These are phyloP conservation scores for Lemur catta DNA, from an alignment of 2,797 vertebrate genomes.

Conservation along the genomic window DNA sequence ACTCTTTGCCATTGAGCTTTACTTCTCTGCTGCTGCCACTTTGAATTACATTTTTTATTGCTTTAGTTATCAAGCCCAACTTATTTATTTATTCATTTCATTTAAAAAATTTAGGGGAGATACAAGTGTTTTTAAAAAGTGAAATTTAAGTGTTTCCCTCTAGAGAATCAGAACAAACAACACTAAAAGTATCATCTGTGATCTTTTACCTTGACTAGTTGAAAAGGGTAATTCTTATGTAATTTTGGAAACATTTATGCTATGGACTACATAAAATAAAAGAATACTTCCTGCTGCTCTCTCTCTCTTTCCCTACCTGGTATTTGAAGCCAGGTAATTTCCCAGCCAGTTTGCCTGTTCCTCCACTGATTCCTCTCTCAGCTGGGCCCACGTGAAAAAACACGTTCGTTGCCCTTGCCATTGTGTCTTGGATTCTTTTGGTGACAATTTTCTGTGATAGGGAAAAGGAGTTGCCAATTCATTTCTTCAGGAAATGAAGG, in stretches of 20 bases:
- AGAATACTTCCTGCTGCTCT: neutral
- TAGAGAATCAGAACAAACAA: neutral
- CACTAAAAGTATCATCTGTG: neutral
- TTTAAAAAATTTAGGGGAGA: neutral
- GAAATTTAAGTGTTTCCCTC: slow-evolving; percentile 11
- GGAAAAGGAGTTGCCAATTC: slow-evolving; percentile 63
- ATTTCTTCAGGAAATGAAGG: slow-evolving; percentile 69
- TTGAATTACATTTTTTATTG: neutral
- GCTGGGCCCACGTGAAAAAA: neutral
- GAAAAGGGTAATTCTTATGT: neutral
- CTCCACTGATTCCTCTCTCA: slow-evolving; percentile 50
- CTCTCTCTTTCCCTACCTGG: neutral
- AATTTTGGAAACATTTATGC: slow-evolving; percentile 14
- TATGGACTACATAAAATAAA: slow-evolving; percentile 6
- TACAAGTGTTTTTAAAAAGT: neutral
- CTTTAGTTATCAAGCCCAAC: neutral
- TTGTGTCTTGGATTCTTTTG: slow-evolving; percentile 51
- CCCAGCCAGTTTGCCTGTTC: neutral
- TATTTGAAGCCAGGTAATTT: neutral
- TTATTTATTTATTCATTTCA: neutral
- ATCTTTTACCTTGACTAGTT: neutral
- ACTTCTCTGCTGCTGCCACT: neutral
- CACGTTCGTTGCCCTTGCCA: slow-evolving; percentile 50
- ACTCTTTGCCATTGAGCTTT: neutral
- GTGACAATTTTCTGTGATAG: slow-evolving; percentile 63